A percentile compares a stretch with the other conserved stretches of the same genome.
Conservation (phyloP, 1,140 invertebrate genomes). For the Zaprionus gabonicus region DNA sequence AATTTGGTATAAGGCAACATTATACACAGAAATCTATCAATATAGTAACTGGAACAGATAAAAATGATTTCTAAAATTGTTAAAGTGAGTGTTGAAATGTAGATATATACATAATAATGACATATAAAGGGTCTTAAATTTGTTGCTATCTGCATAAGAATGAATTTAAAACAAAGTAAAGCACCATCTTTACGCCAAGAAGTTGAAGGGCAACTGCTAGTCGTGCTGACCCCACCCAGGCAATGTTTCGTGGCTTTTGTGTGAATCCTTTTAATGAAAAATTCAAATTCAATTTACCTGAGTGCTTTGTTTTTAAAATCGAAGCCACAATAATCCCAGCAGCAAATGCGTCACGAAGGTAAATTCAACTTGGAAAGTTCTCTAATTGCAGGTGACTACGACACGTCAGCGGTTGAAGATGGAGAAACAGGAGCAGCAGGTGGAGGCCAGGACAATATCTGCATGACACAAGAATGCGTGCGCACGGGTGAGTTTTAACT, state of each 20-base stretch:
- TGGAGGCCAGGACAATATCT: slow-evolving; percentile 84
- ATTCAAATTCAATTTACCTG: slow-evolving; percentile 74
- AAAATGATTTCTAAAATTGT: no score
- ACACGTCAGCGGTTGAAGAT: slow-evolving; percentile 11
- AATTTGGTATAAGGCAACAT: background rate
- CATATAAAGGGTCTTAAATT: no score
- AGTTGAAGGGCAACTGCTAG: slow-evolving; percentile 1
- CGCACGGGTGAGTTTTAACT: slow-evolving; percentile 86
- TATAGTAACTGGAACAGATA: no score
- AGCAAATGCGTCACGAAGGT: slow-evolving; percentile 4
- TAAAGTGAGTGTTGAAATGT: no score
- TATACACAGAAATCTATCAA: background rate
- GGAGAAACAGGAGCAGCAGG: slow-evolving; percentile 11
- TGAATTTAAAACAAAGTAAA: no score
- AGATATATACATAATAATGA: no score
- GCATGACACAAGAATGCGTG: slow-evolving; percentile 90
- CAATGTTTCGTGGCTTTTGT: background rate
- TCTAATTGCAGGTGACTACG: slow-evolving; percentile 65
- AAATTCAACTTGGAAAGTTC: slow-evolving; percentile 25
- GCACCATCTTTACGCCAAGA: no score
- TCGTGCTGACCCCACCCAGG: background rate
- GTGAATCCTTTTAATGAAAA: slow-evolving; percentile 56
- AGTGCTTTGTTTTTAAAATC: slow-evolving; percentile 56
- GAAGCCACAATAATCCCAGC: slow-evolving; percentile 2
- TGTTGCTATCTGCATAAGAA: no score